Percentiles rank a stretch among this genome's conserved stretches.
Conservation (phyloP, 2,888 invertebrate genomes). For the Bhutanitis thaidina region DNA sequence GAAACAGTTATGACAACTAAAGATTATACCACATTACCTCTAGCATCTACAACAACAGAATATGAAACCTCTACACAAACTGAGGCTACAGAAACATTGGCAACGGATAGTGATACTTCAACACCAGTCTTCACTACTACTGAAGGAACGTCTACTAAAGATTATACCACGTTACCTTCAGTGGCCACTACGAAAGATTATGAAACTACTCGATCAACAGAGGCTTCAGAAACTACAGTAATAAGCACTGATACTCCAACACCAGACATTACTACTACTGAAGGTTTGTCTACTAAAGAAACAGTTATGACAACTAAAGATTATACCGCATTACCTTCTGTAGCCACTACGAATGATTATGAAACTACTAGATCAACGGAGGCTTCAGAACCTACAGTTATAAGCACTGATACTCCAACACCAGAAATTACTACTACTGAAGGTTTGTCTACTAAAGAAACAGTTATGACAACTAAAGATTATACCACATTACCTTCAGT, state of each 20-base stretch:
- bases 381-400: no score
- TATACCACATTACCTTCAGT: background rate
- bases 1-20: background rate
- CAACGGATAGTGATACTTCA: no score
- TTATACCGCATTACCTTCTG: background rate
- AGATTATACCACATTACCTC: background rate
- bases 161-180: no score
- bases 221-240: conserved; percentile 7
- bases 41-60: background rate
- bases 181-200: no score
- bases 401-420: no score
- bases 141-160: no score
- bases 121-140: no score
- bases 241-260: conserved; percentile 3
- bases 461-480: background rate
- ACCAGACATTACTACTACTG: background rate
- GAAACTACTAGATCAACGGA: no score
- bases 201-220: background rate
- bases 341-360: no score
- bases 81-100: no score
- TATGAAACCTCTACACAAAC: background rate
- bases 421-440: no score
- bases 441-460: background rate
- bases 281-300: background rate
- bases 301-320: background rate